phyloP scores from a whole-genome alignment of 2,888 invertebrate genomes.

The Altica lythri region DNA sequence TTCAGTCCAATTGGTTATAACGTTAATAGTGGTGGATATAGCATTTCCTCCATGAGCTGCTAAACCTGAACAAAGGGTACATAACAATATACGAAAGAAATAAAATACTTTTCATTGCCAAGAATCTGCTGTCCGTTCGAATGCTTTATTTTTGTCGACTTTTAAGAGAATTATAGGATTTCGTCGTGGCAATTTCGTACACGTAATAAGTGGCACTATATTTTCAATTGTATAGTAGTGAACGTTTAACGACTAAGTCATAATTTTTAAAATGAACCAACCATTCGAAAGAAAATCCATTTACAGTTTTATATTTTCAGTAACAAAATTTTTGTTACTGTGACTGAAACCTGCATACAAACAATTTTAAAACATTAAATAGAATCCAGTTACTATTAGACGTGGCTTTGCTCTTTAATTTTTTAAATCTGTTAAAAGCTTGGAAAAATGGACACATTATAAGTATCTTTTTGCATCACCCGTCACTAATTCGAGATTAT shows the following conservation, averaged over 20 bases:
- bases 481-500: no score
- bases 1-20: conserved; percentile 4
- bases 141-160: conserved; percentile 19
- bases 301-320: conserved; percentile 10
- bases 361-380: no score
- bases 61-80: conserved; percentile 20
- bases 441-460: no score
- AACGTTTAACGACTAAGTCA: conserved; percentile 23
- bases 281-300: conserved; percentile 18
- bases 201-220: conserved; percentile 24
- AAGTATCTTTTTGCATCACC: no score
- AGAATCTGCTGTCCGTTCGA: conserved; percentile 16
- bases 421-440: no score
- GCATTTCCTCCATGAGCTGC: conserved; percentile 14
- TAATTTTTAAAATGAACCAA: conserved; percentile 22
- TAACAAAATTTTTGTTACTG: conserved; percentile 3
- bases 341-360: conserved; percentile 4
- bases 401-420: no score
- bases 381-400: no score
- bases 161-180: conserved; percentile 20
- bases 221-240: conserved; percentile 20
- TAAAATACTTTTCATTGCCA: conserved; percentile 21
- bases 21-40: conserved; percentile 1
- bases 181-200: conserved; percentile 22
- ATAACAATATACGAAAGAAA: conserved; percentile 15